phyloP scores from a whole-genome alignment of 2,888 invertebrate species.

The Diaphora mendica region DNA sequence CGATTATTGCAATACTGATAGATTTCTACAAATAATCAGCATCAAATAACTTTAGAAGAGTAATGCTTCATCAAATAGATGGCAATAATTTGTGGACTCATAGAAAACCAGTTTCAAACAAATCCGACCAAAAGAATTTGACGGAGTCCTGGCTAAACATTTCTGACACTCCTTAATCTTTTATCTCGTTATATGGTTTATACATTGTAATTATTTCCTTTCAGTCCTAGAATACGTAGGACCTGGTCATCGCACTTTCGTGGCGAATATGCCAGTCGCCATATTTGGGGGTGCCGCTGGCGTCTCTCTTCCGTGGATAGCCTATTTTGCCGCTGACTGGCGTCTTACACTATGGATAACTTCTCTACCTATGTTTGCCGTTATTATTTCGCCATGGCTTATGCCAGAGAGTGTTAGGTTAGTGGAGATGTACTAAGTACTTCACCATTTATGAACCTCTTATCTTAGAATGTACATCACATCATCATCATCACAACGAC shows the following conservation, averaged over 20 bases:
- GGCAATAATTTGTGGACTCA: background rate
- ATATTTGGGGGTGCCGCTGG: conserved; percentile 77
- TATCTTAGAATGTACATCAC: background rate
- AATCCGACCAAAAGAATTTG: background rate
- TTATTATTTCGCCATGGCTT: conserved; percentile 64
- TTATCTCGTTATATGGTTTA: too few relatives aligned
- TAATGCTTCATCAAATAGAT: background rate
- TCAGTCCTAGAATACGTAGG: conserved; percentile 81
- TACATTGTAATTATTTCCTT: background rate
- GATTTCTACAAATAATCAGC: background rate
- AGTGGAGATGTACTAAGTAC: conserved; percentile 6
- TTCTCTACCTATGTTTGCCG: conserved; percentile 69
- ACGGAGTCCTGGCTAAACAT: too few relatives aligned
- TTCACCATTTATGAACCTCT: background rate
- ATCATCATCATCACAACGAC: background rate
- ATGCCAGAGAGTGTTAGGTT: conserved; percentile 81
- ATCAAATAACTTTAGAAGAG: background rate
- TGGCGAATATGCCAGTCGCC: conserved; percentile 81
- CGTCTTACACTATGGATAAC: conserved; percentile 69
- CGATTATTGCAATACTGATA: background rate
- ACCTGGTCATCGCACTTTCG: conserved; percentile 77
- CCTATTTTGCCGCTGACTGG: conserved; percentile 76
- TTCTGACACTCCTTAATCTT: background rate
- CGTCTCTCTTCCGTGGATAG: conserved; percentile 77
- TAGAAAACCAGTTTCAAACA: background rate